Conservation (phyloP, 2,888 invertebrate species). For the Spialia ferax region DNA sequence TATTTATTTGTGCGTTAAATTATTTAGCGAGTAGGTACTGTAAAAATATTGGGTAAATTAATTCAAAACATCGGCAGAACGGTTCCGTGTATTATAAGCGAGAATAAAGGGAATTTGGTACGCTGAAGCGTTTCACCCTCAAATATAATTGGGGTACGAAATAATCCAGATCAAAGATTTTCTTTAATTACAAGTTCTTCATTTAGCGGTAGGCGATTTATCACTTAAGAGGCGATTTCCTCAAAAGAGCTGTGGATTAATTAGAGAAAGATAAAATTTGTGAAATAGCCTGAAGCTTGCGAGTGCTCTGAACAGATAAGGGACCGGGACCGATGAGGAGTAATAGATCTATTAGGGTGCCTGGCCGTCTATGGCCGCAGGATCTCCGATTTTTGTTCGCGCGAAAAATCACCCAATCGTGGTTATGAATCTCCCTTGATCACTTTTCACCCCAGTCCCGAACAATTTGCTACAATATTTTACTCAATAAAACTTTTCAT, state of each 20-base stretch:
- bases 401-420: constrained; percentile 65
- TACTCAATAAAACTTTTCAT: constrained; percentile 9
- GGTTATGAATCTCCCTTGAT: constrained; percentile 58
- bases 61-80: constrained; percentile 9
- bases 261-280: constrained; percentile 82
- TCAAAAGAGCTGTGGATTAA: constrained; percentile 79
- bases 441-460: constrained; percentile 12
- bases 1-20: not conserved
- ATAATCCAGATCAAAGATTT: constrained; percentile 74
- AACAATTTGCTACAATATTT: constrained; percentile 6
- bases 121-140: constrained; percentile 41
- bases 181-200: constrained; percentile 75
- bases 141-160: constrained; percentile 55
- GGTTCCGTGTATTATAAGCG: constrained; percentile 4
- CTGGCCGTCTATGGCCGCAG: constrained; percentile 50
- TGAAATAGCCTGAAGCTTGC: constrained; percentile 72
- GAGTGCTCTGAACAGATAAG: constrained; percentile 78
- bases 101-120: too few relatives aligned
- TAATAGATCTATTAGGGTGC: constrained; percentile 75
- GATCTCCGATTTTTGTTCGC: constrained; percentile 58
- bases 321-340: constrained; percentile 68
- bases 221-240: constrained; percentile 76
- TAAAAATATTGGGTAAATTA: not conserved
- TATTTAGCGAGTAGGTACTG: not conserved
- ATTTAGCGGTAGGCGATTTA: constrained; percentile 70